Evolutionary conservation across 2,888 invertebrate genomes (phyloP).

Genomic region (Clitarchus hookeri): DNA sequence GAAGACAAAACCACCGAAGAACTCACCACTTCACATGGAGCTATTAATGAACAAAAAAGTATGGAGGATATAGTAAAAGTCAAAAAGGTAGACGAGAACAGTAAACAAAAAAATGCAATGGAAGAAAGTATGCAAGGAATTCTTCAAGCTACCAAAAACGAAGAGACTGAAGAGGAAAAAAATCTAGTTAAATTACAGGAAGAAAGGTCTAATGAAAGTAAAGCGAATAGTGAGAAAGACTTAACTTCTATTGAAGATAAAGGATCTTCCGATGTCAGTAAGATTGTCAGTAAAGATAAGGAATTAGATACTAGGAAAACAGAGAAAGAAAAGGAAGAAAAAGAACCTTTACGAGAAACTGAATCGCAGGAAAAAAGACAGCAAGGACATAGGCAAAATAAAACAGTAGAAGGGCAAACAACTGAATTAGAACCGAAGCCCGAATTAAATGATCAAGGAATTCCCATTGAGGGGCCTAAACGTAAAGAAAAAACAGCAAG

Average conservation of each 20-base stretch:
- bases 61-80: conserved; percentile 11
- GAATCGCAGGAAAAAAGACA: neutral
- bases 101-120: conserved; percentile 15
- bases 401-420: neutral
- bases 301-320: neutral
- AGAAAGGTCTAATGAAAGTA: neutral
- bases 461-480: neutral
- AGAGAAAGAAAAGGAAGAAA: neutral
- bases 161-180: conserved; percentile 22
- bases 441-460: neutral
- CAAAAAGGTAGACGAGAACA: neutral
- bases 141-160: conserved; percentile 17
- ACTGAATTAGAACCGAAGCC: neutral
- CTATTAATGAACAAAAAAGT: no score
- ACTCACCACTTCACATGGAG: no score
- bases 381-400: conserved; percentile 17
- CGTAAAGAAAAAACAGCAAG: neutral
- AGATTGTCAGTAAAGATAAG: conserved; percentile 24
- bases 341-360: neutral
- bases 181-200: neutral
- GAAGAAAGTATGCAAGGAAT: neutral
- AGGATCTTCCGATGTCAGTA: neutral
- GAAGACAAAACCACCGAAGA: neutral
- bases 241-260: neutral
- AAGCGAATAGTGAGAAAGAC: neutral